phyloP scores from a whole-genome alignment of 2,113 vertebrate genomes.

The Cyanoliseus patagonus region DNA sequence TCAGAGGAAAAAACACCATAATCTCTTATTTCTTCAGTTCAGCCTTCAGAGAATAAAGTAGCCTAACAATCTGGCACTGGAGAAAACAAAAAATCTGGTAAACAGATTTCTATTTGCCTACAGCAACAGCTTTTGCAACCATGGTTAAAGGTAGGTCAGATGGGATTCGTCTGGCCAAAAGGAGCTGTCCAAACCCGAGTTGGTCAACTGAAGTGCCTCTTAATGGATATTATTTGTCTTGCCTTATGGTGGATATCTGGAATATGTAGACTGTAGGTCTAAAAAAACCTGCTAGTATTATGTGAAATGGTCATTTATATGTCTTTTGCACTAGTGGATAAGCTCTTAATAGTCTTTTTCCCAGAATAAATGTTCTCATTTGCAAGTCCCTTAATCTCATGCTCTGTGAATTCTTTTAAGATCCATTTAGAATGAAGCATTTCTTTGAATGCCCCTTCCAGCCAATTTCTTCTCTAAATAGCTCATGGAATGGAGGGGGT shows the following conservation, averaged over 20 bases:
- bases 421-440: background rate
- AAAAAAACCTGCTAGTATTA: background rate
- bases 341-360: conserved; percentile 3
- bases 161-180: background rate
- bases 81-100: background rate
- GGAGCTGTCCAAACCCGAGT: background rate
- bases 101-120: background rate
- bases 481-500: background rate
- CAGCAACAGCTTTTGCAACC: background rate
- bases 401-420: conserved; percentile 9
- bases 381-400: conserved; percentile 28
- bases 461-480: conserved; percentile 3
- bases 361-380: conserved; percentile 16
- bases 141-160: background rate
- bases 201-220: background rate
- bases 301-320: background rate
- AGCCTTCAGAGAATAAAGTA: background rate
- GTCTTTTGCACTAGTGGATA: background rate
- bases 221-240: background rate
- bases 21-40: background rate
- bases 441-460: background rate
- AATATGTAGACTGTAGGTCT: background rate
- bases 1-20: fast-evolving
- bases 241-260: background rate
- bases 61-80: background rate